Evolutionary conservation across 2,797 vertebrate species (phyloP).

Genomic region (Brotula barbata): DNA sequence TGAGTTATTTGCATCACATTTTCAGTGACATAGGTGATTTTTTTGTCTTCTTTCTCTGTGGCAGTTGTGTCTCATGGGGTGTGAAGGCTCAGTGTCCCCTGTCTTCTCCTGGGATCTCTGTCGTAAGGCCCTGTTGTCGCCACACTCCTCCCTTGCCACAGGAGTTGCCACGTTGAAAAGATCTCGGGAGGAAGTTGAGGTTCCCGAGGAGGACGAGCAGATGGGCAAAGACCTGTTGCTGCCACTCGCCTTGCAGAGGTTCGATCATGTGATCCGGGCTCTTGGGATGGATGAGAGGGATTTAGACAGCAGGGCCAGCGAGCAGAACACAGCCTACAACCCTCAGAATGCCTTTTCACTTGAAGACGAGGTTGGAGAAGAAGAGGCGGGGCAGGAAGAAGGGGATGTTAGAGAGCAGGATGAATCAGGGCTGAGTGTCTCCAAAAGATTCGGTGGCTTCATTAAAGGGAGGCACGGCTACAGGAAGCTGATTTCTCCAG

Average conservation of each 20-base stretch:
- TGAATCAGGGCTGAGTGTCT: conserved; percentile 69
- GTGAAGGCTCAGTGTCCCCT: conserved; percentile 79
- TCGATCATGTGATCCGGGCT: conserved; percentile 69
- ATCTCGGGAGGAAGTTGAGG: conserved; percentile 76
- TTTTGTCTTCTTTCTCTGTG: conserved; percentile 28
- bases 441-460: conserved; percentile 81
- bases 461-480: conserved; percentile 80
- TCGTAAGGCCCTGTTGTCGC: conserved; percentile 60
- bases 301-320: conserved; percentile 44
- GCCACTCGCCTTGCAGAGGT: conserved; percentile 71
- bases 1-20: no score
- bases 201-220: conserved; percentile 68
- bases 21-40: no score
- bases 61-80: conserved; percentile 89
- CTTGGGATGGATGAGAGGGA: conserved; percentile 66
- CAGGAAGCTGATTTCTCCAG: conserved; percentile 76
- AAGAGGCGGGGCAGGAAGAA: conserved; percentile 51
- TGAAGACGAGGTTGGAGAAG: conserved; percentile 65
- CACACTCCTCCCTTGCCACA: conserved; percentile 55
- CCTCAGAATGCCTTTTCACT: conserved; percentile 59
- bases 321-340: conserved; percentile 57
- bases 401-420: conserved; percentile 46
- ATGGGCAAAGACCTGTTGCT: conserved; percentile 62
- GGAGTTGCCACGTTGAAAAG: conserved; percentile 68
- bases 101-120: conserved; percentile 86